Evolutionary conservation across 2,888 invertebrate genomes (phyloP).

Genomic region (Drosophila mettleri): DNA sequence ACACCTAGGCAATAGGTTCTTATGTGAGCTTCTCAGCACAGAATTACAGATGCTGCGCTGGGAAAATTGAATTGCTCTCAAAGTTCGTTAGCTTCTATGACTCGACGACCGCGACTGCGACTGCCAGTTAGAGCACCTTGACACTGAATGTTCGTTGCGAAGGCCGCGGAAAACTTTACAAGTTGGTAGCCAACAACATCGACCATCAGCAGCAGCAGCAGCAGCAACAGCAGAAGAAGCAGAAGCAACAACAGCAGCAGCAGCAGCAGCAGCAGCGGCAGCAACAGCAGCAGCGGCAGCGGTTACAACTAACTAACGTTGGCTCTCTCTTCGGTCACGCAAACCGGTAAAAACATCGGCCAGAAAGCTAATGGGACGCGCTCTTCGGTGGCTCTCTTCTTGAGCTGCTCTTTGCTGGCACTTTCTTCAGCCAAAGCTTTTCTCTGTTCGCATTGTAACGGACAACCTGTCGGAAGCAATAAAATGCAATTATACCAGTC

Average conservation of each 20-base stretch:
- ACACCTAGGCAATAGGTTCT: constrained; percentile 70
- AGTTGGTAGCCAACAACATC: constrained; percentile 56
- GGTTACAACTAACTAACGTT: constrained; percentile 58
- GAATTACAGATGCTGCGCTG: constrained; percentile 58
- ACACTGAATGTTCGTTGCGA: constrained; percentile 75
- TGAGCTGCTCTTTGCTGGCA: constrained; percentile 52
- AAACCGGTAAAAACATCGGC: constrained; percentile 69
- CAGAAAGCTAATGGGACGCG: constrained; percentile 61
- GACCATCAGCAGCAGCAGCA: constrained; percentile 26
- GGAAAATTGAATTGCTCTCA: constrained; percentile 63
- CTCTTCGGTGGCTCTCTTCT: constrained; percentile 48
- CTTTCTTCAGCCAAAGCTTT: constrained; percentile 66
- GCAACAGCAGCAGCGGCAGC: constrained; percentile 14
- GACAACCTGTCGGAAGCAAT: constrained; percentile 71
- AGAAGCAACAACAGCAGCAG: constrained; percentile 14
- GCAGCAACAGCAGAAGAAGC: background rate
- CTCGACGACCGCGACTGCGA: constrained; percentile 61
- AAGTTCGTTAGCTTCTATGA: constrained; percentile 74
- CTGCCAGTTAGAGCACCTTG: constrained; percentile 80
- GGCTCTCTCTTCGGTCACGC: constrained; percentile 46
- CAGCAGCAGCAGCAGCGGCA: constrained; percentile 13
- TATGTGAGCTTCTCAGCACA: constrained; percentile 63
- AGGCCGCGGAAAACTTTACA: constrained; percentile 79
- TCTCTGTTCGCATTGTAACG: constrained; percentile 54
- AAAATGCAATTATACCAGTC: constrained; percentile 66